phyloP scores from a whole-genome alignment of 2,888 invertebrate genomes.

The Drosophila meridionalis region DNA sequence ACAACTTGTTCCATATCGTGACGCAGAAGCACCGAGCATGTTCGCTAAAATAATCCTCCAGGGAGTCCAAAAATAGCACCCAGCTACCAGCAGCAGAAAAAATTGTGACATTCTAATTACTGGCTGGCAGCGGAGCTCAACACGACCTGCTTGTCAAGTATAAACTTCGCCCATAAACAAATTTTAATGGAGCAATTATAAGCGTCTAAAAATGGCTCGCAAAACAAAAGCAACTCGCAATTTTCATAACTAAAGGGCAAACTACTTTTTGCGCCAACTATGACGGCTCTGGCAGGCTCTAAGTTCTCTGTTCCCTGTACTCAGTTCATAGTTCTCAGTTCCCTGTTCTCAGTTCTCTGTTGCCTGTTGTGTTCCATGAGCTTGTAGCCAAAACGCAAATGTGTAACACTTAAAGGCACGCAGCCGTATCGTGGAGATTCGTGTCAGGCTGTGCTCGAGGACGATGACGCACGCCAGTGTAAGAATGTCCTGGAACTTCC shows the following conservation, averaged over 20 bases:
- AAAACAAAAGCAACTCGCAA: slow-evolving; percentile 44
- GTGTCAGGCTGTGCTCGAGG: slow-evolving; percentile 42
- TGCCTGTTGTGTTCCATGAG: neutral
- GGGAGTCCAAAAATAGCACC: slow-evolving; percentile 42
- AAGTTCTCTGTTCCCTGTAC: neutral
- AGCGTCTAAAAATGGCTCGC: slow-evolving; percentile 69
- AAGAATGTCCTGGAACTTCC: slow-evolving; percentile 58
- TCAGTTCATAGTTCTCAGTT: neutral
- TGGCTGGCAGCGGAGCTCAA: slow-evolving; percentile 26
- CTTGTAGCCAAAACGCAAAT: slow-evolving; percentile 68
- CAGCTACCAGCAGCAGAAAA: slow-evolving; percentile 5
- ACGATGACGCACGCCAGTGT: slow-evolving; percentile 69
- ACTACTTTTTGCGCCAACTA: slow-evolving; percentile 64
- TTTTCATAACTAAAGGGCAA: slow-evolving; percentile 66
- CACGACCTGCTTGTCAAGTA: slow-evolving; percentile 67
- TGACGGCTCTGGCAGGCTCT: slow-evolving; percentile 4
- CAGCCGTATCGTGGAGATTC: slow-evolving; percentile 38
- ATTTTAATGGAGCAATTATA: slow-evolving; percentile 80
- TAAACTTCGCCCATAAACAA: slow-evolving; percentile 75
- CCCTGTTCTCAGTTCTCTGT: neutral
- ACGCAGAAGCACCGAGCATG: slow-evolving; percentile 12
- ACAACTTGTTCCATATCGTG: slow-evolving; percentile 7
- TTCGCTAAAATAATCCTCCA: slow-evolving; percentile 31
- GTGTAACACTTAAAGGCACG: slow-evolving; percentile 70
- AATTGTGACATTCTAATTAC: slow-evolving; percentile 74